These are phyloP conservation scores for Eurytoma adleriae DNA, from an alignment of 2,888 invertebrate genomes.

Conservation along the genomic window DNA sequence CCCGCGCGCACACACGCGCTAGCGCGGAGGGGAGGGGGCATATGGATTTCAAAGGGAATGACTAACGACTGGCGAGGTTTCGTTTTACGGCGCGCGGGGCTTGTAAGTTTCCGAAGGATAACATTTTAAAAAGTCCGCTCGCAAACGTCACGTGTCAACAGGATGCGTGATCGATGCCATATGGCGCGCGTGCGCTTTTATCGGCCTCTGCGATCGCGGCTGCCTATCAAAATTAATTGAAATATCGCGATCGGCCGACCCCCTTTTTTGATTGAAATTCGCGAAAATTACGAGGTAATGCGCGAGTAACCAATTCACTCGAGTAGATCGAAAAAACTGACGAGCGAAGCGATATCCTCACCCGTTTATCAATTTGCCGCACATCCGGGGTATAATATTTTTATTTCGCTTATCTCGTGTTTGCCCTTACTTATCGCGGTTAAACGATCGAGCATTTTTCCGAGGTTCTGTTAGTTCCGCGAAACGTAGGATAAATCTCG, in stretches of 20 bases:
- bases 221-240: no score
- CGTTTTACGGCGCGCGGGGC: constrained; percentile 3
- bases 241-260: no score
- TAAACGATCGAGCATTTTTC: no score
- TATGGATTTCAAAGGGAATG: constrained; percentile 28
- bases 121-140: constrained; percentile 41
- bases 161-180: constrained; percentile 39
- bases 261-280: no score
- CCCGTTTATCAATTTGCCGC: no score
- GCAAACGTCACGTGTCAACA: constrained; percentile 41
- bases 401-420: neutral
- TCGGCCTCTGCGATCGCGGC: neutral
- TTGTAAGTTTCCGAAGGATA: constrained; percentile 24
- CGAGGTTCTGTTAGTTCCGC: no score
- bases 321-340: no score
- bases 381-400: no score
- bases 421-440: neutral
- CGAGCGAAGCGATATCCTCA: no score
- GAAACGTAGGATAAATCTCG: no score
- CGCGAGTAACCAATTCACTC: no score
- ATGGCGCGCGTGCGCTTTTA: constrained; percentile 12
- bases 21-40: neutral
- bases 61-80: constrained; percentile 28
- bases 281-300: no score
- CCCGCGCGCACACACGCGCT: neutral